Conservation (phyloP, 92 coral and sea anemone species). For the Palythoa grandiflora region DNA sequence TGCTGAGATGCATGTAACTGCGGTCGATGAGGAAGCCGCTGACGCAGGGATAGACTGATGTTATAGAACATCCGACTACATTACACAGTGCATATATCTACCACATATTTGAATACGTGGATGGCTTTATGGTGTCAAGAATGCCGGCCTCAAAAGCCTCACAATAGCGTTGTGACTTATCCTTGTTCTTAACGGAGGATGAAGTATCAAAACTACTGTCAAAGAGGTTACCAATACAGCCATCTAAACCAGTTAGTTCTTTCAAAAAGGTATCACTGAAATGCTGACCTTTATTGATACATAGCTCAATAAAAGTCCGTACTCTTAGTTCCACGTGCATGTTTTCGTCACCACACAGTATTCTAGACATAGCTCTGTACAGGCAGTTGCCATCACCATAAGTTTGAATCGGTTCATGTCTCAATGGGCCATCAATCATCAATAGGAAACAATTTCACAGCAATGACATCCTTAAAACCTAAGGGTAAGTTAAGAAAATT, state of each 20-base stretch:
- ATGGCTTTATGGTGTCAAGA: too few relatives aligned
- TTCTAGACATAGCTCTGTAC: constrained; percentile 69
- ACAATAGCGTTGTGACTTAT: too few relatives aligned
- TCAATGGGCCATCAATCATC: constrained; percentile 66
- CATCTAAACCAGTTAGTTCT: constrained; percentile 67
- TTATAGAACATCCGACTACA: too few relatives aligned
- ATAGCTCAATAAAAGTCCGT: constrained; percentile 72
- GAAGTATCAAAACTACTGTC: constrained; percentile 65
- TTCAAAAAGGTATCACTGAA: constrained; percentile 54
- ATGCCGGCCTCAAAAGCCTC: too few relatives aligned
- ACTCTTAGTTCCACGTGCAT: constrained; percentile 52
- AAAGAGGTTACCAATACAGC: constrained; percentile 38
- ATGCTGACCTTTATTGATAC: constrained; percentile 62
- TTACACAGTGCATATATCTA: too few relatives aligned
- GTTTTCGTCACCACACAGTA: constrained; percentile 63
- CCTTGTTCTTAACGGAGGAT: too few relatives aligned
- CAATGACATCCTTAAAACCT: constrained; percentile 58
- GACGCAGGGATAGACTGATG: too few relatives aligned
- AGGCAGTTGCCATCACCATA: constrained; percentile 69
- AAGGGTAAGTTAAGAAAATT: background rate
- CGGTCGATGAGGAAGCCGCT: too few relatives aligned
- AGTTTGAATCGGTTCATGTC: constrained; percentile 60
- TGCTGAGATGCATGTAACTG: too few relatives aligned
- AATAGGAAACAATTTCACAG: constrained; percentile 60
- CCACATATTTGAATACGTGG: too few relatives aligned